Conservation (phyloP, 1,140 invertebrate species). For the Agrypnia vestita region DNA sequence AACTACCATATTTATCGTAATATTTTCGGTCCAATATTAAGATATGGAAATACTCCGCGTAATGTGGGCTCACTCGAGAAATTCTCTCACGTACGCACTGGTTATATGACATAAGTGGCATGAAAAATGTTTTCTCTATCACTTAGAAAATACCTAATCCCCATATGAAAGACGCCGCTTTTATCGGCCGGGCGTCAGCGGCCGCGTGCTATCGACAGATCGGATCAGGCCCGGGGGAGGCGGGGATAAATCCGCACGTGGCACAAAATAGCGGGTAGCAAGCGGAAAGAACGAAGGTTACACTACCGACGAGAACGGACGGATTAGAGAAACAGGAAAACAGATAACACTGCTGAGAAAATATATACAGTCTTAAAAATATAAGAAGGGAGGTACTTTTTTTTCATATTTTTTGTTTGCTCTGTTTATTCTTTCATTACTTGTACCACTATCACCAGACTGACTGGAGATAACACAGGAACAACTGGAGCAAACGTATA, state of each 20-base stretch:
- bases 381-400: too few species aligned
- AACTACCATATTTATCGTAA: slow-evolving; percentile 7
- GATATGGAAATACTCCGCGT: slow-evolving; percentile 17
- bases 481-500: too few species aligned
- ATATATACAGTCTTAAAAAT: too few species aligned
- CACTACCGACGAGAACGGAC: not conserved
- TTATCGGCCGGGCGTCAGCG: slow-evolving; percentile 18
- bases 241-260: not conserved
- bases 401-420: too few species aligned
- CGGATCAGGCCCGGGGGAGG: slow-evolving; percentile 29
- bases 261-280: not conserved
- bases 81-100: slow-evolving; percentile 36
- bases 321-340: not conserved
- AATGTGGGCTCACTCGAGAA: not conserved
- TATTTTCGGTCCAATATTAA: slow-evolving; percentile 17
- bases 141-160: slow-evolving; percentile 56
- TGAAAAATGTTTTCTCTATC: slow-evolving; percentile 56
- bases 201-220: slow-evolving; percentile 53
- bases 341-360: too few species aligned
- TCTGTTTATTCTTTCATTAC: too few species aligned
- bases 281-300: not conserved
- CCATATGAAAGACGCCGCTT: slow-evolving; percentile 26
- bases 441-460: too few species aligned
- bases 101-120: slow-evolving; percentile 42
- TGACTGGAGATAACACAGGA: too few species aligned